These are phyloP conservation scores for Amniataba percoides DNA, from an alignment of 2,797 vertebrate species.

Conservation along the genomic window DNA sequence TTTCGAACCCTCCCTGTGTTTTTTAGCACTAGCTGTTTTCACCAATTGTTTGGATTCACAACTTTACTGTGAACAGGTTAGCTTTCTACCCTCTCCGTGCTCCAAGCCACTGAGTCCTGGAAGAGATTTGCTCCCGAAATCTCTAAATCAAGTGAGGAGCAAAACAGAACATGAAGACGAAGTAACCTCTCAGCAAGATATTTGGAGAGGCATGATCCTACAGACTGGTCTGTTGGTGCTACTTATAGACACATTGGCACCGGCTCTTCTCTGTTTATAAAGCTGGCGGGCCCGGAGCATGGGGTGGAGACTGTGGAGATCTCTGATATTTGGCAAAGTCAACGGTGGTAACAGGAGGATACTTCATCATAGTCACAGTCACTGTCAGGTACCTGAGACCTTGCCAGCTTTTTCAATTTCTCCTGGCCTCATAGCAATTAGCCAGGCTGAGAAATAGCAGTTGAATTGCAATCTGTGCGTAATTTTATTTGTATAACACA, in stretches of 20 bases:
- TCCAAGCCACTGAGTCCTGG: slow-evolving; percentile 36
- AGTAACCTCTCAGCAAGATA: slow-evolving; percentile 69
- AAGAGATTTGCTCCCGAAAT: slow-evolving; percentile 43
- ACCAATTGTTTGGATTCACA: slow-evolving; percentile 58
- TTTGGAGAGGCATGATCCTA: slow-evolving; percentile 68
- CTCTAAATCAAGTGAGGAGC: slow-evolving; percentile 59
- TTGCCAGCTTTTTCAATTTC: slow-evolving; percentile 85
- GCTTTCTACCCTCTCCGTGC: slow-evolving; percentile 21
- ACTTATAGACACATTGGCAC: slow-evolving; percentile 75
- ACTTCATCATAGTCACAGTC: slow-evolving; percentile 84
- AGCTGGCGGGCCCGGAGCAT: slow-evolving; percentile 68
- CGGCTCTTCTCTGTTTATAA: slow-evolving; percentile 70
- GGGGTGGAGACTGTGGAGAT: slow-evolving; percentile 74
- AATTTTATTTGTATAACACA: slow-evolving; percentile 82
- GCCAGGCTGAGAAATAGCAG: slow-evolving; percentile 73
- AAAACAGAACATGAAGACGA: slow-evolving; percentile 68
- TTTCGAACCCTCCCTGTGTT: slow-evolving; percentile 19
- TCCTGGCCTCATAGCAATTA: slow-evolving; percentile 78
- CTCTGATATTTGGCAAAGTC: slow-evolving; percentile 84
- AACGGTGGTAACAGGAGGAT: slow-evolving; percentile 81
- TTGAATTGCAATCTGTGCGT: slow-evolving; percentile 79
- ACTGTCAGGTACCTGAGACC: slow-evolving; percentile 82
- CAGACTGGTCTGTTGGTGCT: slow-evolving; percentile 67
- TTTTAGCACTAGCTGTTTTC: slow-evolving; percentile 46
- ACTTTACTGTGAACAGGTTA: slow-evolving; percentile 45